A percentile compares a stretch with the other conserved stretches of the same genome.
Conservation (phyloP, 1,140 invertebrate species). For the Leptonema lineaticorne region DNA sequence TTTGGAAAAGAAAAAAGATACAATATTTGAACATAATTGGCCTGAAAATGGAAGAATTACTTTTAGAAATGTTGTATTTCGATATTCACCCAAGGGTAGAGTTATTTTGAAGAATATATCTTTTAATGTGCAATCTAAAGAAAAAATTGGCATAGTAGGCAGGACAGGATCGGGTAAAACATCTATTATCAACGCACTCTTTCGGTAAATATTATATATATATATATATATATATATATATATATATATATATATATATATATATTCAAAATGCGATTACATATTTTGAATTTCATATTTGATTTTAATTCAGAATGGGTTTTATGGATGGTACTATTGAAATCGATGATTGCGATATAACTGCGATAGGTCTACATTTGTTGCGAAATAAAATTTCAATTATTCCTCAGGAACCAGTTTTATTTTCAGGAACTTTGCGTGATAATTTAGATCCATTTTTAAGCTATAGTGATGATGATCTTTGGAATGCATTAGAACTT, state of each 20-base stretch:
- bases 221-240: neutral
- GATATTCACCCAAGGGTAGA: slow-evolving; percentile 53
- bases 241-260: neutral
- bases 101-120: slow-evolving; percentile 59
- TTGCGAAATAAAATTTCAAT: slow-evolving; percentile 72
- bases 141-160: slow-evolving; percentile 59
- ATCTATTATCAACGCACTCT: slow-evolving; percentile 63
- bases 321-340: slow-evolving; percentile 49
- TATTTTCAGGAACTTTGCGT: slow-evolving; percentile 58
- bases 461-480: slow-evolving; percentile 57
- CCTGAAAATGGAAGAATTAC: slow-evolving; percentile 61
- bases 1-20: slow-evolving; percentile 43
- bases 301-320: slow-evolving; percentile 46
- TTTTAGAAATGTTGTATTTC: slow-evolving; percentile 56
- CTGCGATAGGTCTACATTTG: slow-evolving; percentile 46
- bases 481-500: slow-evolving; percentile 67
- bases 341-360: slow-evolving; percentile 59
- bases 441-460: slow-evolving; percentile 67
- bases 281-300: neutral
- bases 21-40: slow-evolving; percentile 61
- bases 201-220: slow-evolving; percentile 52
- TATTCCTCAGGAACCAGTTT: slow-evolving; percentile 74
- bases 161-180: slow-evolving; percentile 68
- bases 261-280: neutral
- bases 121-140: slow-evolving; percentile 57